These are phyloP conservation scores for Phoxinus dragarum DNA, from an alignment of 2,797 vertebrate species.

Conservation along the genomic window DNA sequence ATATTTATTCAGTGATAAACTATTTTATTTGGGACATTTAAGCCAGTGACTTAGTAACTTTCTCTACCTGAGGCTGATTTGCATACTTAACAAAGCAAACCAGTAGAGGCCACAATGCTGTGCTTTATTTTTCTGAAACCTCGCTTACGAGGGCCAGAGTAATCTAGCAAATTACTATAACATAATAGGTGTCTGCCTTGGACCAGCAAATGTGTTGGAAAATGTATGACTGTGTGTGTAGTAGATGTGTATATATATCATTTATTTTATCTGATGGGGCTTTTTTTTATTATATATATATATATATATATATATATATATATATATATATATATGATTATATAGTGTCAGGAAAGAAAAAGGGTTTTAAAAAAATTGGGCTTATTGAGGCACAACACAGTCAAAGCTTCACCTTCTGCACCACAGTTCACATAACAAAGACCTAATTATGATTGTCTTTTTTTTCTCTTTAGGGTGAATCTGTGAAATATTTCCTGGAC, in stretches of 20 bases:
- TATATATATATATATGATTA: too few relatives aligned
- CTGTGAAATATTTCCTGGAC: conserved; percentile 99
- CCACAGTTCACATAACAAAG: neutral
- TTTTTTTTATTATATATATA: too few relatives aligned
- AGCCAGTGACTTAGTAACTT: neutral
- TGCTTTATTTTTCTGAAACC: neutral
- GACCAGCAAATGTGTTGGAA: neutral
- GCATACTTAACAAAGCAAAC: neutral
- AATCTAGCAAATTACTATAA: neutral
- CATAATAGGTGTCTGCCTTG: neutral
- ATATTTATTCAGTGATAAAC: neutral
- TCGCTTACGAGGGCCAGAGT: neutral
- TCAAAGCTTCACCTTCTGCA: neutral
- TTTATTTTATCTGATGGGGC: too few relatives aligned
- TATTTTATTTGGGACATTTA: neutral
- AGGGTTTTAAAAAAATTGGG: neutral
- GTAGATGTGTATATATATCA: too few relatives aligned
- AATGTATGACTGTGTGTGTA: neutral
- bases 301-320: too few relatives aligned
- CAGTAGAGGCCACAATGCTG: neutral
- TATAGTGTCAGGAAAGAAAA: neutral
- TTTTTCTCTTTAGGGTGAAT: conserved; percentile 88
- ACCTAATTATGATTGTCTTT: conserved; percentile 60
- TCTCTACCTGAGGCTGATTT: conserved; percentile 2
- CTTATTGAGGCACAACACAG: neutral